A percentile compares a stretch with the other conserved stretches of the same genome.
These are phyloP conservation scores for Mirounga angustirostris DNA, from an alignment of 2,113 vertebrate genomes.

Conservation along the genomic window DNA sequence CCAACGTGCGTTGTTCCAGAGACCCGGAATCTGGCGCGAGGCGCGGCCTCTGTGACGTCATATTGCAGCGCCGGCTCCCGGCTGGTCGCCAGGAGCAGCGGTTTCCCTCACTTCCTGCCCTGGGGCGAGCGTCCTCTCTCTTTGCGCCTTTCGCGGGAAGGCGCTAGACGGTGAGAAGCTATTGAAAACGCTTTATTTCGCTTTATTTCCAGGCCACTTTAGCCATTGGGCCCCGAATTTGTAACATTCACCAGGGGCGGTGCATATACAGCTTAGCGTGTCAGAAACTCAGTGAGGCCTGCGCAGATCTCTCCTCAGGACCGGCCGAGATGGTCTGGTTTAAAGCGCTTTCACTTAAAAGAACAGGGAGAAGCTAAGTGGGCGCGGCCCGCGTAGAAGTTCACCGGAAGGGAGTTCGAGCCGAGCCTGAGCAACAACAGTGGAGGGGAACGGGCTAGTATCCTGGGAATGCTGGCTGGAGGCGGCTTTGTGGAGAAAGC, in stretches of 20 bases:
- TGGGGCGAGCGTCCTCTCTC: accelerated
- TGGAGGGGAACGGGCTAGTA: background rate
- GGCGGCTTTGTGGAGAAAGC: background rate
- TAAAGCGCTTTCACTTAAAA: background rate
- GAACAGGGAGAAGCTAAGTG: background rate
- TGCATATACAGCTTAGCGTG: background rate
- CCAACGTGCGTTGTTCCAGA: accelerated
- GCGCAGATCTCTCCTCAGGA: background rate
- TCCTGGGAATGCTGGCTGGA: background rate
- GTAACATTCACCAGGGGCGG: background rate
- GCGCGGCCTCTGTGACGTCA: background rate
- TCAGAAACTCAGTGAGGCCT: background rate
- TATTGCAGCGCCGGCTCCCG: background rate
- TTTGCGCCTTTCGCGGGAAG: background rate
- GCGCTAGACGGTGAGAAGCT: background rate
- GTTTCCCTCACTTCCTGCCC: accelerated
- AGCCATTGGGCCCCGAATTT: background rate
- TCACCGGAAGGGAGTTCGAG: background rate
- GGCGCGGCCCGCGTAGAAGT: background rate
- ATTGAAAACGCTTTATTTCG: background rate
- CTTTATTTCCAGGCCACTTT: background rate
- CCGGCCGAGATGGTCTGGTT: background rate
- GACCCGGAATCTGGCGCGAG: accelerated
- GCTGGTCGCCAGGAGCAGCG: accelerated
- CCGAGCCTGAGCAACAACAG: background rate